phyloP scores from a whole-genome alignment of 1,140 invertebrate species.

The Scylla paramamosain region DNA sequence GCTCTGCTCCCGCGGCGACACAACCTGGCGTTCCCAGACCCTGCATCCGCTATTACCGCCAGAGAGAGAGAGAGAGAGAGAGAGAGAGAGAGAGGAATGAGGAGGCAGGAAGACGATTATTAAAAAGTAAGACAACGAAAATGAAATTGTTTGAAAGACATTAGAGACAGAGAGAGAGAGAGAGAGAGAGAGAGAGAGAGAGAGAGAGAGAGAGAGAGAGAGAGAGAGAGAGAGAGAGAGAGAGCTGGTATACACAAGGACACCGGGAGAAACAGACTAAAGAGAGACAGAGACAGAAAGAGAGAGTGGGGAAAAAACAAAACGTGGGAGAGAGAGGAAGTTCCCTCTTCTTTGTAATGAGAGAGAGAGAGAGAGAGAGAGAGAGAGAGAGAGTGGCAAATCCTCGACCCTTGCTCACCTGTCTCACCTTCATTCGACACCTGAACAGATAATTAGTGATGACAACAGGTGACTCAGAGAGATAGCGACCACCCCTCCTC shows the following conservation, averaged over 20 bases:
- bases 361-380: too few relatives aligned
- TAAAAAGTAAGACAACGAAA: too few relatives aligned
- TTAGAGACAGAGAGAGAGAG: neutral
- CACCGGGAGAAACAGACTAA: neutral
- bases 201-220: neutral
- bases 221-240: neutral
- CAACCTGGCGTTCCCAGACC: too few relatives aligned
- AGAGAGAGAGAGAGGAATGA: too few relatives aligned
- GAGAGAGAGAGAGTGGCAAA: neutral
- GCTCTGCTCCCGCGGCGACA: too few relatives aligned
- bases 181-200: neutral
- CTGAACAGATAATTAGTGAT: too few relatives aligned
- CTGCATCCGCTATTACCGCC: too few relatives aligned
- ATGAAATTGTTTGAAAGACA: too few relatives aligned
- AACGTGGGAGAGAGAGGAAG: neutral
- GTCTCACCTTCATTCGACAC: neutral
- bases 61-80: too few relatives aligned
- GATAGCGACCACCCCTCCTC: neutral
- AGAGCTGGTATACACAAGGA: neutral
- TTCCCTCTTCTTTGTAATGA: too few relatives aligned
- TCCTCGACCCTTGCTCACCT: neutral
- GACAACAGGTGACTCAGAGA: too few relatives aligned
- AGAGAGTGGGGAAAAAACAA: neutral
- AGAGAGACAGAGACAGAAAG: conserved; percentile 9
- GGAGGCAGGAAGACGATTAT: too few relatives aligned